Evolutionary conservation across 2,113 vertebrate species (phyloP), one percentile per base, ranked within the genome.

Genomic region (Romanogobio albipinnatus): DNA sequence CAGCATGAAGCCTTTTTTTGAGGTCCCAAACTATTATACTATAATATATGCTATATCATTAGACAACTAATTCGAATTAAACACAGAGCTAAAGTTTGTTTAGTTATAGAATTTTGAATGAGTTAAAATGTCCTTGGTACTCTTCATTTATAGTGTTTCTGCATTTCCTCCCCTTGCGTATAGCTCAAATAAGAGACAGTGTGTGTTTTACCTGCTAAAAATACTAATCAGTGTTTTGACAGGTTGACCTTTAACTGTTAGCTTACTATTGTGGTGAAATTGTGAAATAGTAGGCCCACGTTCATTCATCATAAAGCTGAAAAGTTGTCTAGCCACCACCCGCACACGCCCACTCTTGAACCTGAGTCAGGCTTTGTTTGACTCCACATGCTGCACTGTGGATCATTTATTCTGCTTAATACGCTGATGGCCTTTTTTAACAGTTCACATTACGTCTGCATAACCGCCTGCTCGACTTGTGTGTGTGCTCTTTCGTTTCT

Each of bases 181-280:
- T 76, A 77, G 87, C 89, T 43, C 36, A 53, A 76, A 77, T 64
- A 64, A 84, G 90, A 88, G 89, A 86, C 87, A 85, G 82, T 87
- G 89, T 86, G 66, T 88, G 91, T 90, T 84, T 88, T 91, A 91
- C 90, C 90, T 86, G 88, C 86, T 43, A 56, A 89, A 59, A 90
- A 90, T 79, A 85, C 92, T 91, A 92, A 94, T 94, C 93, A 91
- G 76, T 94, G 91, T 93, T 94, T 91, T 94, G 93, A 94, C 92
- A 93, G 93, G 81, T 89, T 93, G 93, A 92, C 93, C 91, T 93
- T 94, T 89, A 85, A 88, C 91, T 89, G 90, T 86, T 91, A 36
- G 17, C 78, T 86, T 87, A 85, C 87, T 88, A 85, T 91, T 71
- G 88, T 91, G 88, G 86, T 85, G 84, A 64, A 53, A 90, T 89